Evolutionary conservation across 2,888 invertebrate genomes (phyloP).

Genomic region (Ernsta delagoae): DNA sequence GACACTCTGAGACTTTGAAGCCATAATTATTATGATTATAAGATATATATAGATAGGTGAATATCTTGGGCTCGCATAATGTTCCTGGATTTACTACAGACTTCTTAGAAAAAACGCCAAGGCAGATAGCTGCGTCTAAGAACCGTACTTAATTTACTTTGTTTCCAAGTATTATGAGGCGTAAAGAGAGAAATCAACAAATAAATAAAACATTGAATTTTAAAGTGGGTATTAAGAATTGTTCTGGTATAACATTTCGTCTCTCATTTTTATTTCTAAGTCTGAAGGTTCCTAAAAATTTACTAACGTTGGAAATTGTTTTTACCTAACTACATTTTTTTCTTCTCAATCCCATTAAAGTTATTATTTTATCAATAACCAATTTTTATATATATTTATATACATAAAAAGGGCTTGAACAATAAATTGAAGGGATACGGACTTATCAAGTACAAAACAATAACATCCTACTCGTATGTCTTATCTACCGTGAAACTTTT

Average conservation of each 20-base stretch:
- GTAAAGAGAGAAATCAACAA: not conserved
- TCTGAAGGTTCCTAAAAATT: not conserved
- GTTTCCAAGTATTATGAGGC: not conserved
- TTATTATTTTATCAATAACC: too few relatives aligned
- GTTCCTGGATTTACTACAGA: not conserved
- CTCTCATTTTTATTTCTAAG: conserved; percentile 1
- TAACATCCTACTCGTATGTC: not conserved
- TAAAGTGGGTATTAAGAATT: conserved; percentile 4
- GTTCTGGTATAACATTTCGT: not conserved
- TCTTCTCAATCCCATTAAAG: too few relatives aligned
- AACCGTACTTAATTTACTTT: not conserved
- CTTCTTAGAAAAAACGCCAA: not conserved
- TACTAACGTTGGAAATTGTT: too few relatives aligned
- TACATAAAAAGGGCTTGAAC: not conserved
- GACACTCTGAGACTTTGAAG: not conserved
- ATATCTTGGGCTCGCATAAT: not conserved
- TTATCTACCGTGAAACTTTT: not conserved
- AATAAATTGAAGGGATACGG: not conserved
- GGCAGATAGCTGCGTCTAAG: not conserved
- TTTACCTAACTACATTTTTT: too few relatives aligned
- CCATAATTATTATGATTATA: not conserved
- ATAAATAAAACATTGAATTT: conserved; percentile 1
- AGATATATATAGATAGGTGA: too few relatives aligned
- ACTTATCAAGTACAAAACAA: not conserved
- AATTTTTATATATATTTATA: too few relatives aligned